Base-by-base conservation (phyloP, 2,113 vertebrate genomes). In the Chaetops frenatus region DNA sequence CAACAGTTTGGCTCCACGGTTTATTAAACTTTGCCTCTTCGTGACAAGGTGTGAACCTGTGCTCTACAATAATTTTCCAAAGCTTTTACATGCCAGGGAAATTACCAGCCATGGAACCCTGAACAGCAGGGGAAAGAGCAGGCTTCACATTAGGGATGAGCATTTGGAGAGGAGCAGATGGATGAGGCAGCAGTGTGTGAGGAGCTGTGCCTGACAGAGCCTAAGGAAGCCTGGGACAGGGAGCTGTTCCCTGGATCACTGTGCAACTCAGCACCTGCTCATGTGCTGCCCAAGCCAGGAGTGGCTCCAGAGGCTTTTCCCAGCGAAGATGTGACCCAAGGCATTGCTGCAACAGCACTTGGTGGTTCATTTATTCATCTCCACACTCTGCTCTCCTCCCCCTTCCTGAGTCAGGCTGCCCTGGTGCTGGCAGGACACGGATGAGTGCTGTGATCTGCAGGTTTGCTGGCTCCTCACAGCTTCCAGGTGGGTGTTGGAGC, bases 1-100 rank as follows among this genome's bases (percentile, higher is more conserved):
- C 94, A 81, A 86, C 84, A 42, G 78, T 91, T 88, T 48, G 95
- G 76, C 77, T 96, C 91, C 77, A 57, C 23, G 57, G 81, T 89
- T 96, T 92, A 92, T 95, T 96, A 95, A 95, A 95, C 84, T 85
- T 76, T 9, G 16, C 53, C 51, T 89, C 81, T 64, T 25, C 1
- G 5, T 94, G 96, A 97, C 92, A 96, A 94, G 94, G 93, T 85
- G 93, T 8, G 61, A 96, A 94, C 45, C 78, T 57, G 44, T 70
- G 66, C 84, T 91, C 84, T 45, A 71, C 73, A 85, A 65, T 89
- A 21, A 87, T 92, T 91, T 95, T 84, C 86, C 84, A 65, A 76
- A 76, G 84, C 70, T 91, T 89, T 91, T 92, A 82, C 72, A 48
- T 90, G 94, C 58, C 69, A 72, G 81, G 58, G 93, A 89, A 95